These are phyloP conservation scores for Gryon sp. DNA, from an alignment of 1,140 invertebrate genomes.

Conservation along the genomic window DNA sequence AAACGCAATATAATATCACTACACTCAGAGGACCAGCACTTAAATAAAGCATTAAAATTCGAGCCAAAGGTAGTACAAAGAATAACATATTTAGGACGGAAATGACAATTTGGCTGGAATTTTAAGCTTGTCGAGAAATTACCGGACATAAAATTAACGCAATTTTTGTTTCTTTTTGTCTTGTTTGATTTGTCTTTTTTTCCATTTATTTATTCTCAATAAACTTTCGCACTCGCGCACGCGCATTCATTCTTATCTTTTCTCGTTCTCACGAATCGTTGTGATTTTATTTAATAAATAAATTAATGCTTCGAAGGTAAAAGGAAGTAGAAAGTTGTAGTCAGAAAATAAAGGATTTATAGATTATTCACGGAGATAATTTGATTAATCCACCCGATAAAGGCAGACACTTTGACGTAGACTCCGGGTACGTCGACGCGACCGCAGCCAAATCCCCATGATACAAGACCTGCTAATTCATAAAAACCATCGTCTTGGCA, in stretches of 20 bases:
- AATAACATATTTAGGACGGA: not conserved
- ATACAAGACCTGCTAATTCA: constrained; percentile 93
- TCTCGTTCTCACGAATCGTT: constrained; percentile 44
- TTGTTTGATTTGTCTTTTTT: too few species aligned
- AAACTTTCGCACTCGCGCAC: constrained; percentile 30
- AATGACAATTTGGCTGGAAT: constrained; percentile 43
- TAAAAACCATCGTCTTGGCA: constrained; percentile 96
- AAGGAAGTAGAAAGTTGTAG: not conserved
- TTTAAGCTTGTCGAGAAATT: constrained; percentile 53
- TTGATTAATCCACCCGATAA: constrained; percentile 98
- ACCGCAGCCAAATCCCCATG: constrained; percentile 96
- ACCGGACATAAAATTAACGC: constrained; percentile 46
- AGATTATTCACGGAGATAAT: constrained; percentile 97
- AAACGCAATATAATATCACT: constrained; percentile 54
- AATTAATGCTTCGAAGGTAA: constrained; percentile 37
- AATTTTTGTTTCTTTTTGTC: constrained; percentile 26
- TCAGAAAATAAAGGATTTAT: constrained; percentile 74
- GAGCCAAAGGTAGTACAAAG: constrained; percentile 43
- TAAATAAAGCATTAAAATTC: constrained; percentile 56
- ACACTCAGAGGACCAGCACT: constrained; percentile 44
- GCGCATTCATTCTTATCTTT: constrained; percentile 22
- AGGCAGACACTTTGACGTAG: constrained; percentile 95
- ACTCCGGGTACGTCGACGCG: constrained; percentile 93
- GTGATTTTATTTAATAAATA: constrained; percentile 56
- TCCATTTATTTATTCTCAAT: constrained; percentile 10